Evolutionary conservation across 53 echinoderm and acorn worm species (phyloP), one percentile per base, ranked within the genome.

Genomic region (Arbacia lixula): DNA sequence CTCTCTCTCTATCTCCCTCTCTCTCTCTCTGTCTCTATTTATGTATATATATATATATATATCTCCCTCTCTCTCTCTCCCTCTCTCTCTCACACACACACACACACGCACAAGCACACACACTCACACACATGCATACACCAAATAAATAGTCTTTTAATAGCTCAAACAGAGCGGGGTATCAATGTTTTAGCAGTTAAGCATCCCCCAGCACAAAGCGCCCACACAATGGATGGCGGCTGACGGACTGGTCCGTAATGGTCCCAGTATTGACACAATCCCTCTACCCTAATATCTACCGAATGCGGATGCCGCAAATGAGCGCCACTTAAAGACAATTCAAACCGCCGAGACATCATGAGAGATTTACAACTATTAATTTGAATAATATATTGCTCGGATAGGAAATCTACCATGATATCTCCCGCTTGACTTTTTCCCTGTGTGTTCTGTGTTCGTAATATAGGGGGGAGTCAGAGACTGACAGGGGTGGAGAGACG

Each of bases 191-290:
- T 46, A 46, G 49, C 14, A 8, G 49, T 10, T 46, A 14, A 10
- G 9, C 9, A 46, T 46, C 8, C 49, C 49, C 8, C 8, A 46
- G 49, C 49, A n/a, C n/a, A n/a, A n/a, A n/a, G n/a, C n/a, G n/a
- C n/a, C n/a, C n/a, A n/a, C n/a, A n/a, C 46, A 78, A 5, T 12
- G n/a, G 82, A 3, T 36, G 82, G 65, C 58, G 82, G 43, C 62
- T 34, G 41, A 41, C 39, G 46, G 82, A 62, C 46, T 41, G 26
- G 55, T n/a, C 3, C 19, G 34, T 81, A 81, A 62, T 81, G 65
- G 82, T 33, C 25, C 29, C 19, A n/a, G 26, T 81, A 63, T 81
- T 81, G 82, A 81, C 82, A 81, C 64, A 63, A 81, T 42, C 82
- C 64, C 82, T 81, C 64, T 38, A 64, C 40, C 31, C 82, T n/a